These are phyloP conservation scores for Platygyra sinensis DNA, from an alignment of 64 coral and sea anemone species.

Conservation along the genomic window DNA sequence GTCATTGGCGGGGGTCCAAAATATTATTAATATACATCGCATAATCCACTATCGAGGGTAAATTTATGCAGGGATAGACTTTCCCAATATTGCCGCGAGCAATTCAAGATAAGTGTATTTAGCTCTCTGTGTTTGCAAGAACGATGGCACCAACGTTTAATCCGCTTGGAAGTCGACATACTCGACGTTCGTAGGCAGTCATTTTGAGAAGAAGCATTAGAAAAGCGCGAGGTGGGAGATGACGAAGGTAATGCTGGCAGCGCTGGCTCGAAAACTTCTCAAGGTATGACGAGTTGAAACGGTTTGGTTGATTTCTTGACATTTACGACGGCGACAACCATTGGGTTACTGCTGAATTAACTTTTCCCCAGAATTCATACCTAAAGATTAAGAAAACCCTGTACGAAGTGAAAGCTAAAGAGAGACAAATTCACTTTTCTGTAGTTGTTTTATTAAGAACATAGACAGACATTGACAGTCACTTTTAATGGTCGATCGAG, in stretches of 20 bases:
- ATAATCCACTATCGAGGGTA: not conserved
- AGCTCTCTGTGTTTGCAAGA: not conserved
- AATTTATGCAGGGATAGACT: slow-evolving; percentile 7
- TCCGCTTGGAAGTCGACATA: too few relatives aligned
- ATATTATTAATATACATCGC: slow-evolving; percentile 1
- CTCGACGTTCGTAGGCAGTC: not conserved
- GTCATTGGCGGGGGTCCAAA: slow-evolving; percentile 2
- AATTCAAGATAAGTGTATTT: not conserved
- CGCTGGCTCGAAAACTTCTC: not conserved
- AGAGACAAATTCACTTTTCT: too few relatives aligned
- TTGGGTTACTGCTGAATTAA: not conserved
- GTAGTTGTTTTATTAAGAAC: too few relatives aligned
- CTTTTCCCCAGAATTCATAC: not conserved
- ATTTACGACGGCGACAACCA: not conserved
- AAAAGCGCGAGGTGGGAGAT: not conserved
- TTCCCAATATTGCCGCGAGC: not conserved
- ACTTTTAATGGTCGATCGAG: not conserved
- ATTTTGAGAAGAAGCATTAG: not conserved
- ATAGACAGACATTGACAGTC: too few relatives aligned
- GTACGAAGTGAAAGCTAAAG: too few relatives aligned
- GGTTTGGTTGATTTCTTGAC: not conserved
- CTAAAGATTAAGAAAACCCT: too few relatives aligned
- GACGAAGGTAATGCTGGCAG: not conserved
- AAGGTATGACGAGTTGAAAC: not conserved
- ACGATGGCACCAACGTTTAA: not conserved